Conservation (phyloP, 2,888 invertebrate species). For the Cremastobaeus sp. region DNA sequence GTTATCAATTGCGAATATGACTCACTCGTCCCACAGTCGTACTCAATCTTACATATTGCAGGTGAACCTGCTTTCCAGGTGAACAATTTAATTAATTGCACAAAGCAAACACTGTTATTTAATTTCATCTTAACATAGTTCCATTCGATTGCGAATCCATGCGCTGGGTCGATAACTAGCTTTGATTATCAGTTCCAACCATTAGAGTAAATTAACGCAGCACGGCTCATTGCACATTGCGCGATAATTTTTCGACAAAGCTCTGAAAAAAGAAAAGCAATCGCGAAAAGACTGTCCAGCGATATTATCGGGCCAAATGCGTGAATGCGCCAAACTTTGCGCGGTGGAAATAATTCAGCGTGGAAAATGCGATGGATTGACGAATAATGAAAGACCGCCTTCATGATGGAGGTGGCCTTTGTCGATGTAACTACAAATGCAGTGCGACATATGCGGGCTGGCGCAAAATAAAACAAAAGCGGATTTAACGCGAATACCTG, state of each 20-base stretch:
- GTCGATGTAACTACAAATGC: slow-evolving; percentile 47
- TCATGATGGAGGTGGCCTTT: slow-evolving; percentile 38
- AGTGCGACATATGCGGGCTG: slow-evolving; percentile 45
- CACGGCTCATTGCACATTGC: too few relatives aligned
- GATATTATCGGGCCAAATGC: slow-evolving; percentile 4
- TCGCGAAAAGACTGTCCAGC: too few relatives aligned
- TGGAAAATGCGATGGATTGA: slow-evolving; percentile 38
- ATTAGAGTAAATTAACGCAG: slow-evolving; percentile 25
- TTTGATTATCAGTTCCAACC: too few relatives aligned
- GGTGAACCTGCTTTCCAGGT: not conserved
- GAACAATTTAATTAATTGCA: slow-evolving; percentile 27
- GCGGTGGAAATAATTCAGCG: slow-evolving; percentile 31
- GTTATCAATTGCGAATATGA: slow-evolving; percentile 31
- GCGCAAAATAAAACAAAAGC: slow-evolving; percentile 51
- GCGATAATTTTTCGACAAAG: not conserved
- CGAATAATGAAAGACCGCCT: slow-evolving; percentile 46
- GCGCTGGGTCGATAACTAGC: too few relatives aligned
- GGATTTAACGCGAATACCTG: slow-evolving; percentile 43
- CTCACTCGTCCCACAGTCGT: not conserved
- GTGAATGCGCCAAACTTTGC: not conserved
- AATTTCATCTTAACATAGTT: slow-evolving; percentile 22
- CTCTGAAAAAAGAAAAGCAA: too few relatives aligned
- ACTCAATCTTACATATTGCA: slow-evolving; percentile 19
- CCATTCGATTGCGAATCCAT: slow-evolving; percentile 8
- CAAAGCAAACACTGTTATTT: slow-evolving; percentile 31